A percentile compares a stretch with the other conserved stretches of the same genome.
Conservation (phyloP, 2,113 vertebrate species). For the Nibea albiflora region DNA sequence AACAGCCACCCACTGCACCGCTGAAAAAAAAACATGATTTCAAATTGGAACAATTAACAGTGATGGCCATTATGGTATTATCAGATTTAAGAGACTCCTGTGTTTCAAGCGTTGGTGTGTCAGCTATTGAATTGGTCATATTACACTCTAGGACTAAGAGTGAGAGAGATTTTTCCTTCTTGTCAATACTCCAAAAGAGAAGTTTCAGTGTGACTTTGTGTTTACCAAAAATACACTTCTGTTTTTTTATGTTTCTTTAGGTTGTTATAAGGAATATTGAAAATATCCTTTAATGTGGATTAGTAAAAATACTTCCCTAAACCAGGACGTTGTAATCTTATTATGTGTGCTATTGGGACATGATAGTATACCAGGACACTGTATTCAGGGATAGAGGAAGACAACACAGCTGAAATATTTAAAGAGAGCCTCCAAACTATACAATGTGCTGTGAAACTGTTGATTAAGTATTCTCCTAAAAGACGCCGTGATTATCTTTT, state of each 20-base stretch:
- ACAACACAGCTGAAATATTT: conserved; percentile 15
- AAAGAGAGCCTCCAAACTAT: conserved; percentile 37
- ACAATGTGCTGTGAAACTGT: conserved; percentile 30
- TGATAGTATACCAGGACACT: neutral
- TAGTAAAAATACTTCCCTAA: neutral
- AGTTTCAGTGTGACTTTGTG: neutral
- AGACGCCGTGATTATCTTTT: conserved; percentile 60
- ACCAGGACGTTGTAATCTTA: neutral
- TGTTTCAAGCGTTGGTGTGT: neutral
- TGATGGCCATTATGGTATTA: neutral
- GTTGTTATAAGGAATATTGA: neutral
- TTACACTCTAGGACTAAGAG: neutral
- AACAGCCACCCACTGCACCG: neutral
- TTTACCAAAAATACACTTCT: neutral
- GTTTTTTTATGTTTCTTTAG: neutral
- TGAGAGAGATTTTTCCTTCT: neutral
- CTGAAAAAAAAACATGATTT: neutral
- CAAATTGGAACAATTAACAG: neutral
- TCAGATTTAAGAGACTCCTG: neutral
- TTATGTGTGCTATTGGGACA: neutral
- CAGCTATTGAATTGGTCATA: neutral
- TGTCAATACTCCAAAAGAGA: neutral
- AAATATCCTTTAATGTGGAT: conserved; percentile 8
- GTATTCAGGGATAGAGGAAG: conserved; percentile 4
- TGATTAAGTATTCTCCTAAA: conserved; percentile 66